Evolutionary conservation across 1,140 invertebrate species (phyloP).

Genomic region (Drosophila cardini): DNA sequence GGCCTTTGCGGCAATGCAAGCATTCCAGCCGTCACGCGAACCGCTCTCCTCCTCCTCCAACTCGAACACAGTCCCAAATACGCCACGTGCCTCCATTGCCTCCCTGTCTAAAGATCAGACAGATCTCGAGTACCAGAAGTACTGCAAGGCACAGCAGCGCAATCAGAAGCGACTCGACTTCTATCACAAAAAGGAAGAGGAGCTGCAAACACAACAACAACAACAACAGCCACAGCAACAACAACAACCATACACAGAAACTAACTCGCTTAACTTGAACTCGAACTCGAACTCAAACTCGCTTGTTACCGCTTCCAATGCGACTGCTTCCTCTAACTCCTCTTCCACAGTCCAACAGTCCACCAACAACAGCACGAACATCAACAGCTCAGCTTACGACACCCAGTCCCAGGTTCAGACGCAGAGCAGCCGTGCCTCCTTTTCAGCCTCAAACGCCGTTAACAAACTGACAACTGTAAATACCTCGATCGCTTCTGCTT

Average conservation of each 20-base stretch:
- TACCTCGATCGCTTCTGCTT: slow-evolving; percentile 21
- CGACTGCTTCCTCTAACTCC: slow-evolving; percentile 73
- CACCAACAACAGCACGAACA: slow-evolving; percentile 39
- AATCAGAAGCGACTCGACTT: slow-evolving; percentile 77
- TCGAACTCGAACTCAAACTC: slow-evolving; percentile 41
- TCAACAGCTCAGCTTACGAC: slow-evolving; percentile 36
- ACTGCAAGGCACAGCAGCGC: slow-evolving; percentile 74
- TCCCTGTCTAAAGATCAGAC: slow-evolving; percentile 54
- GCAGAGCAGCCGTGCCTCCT: slow-evolving; percentile 39
- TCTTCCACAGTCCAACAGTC: slow-evolving; percentile 81
- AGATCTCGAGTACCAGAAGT: slow-evolving; percentile 75
- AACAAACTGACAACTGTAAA: slow-evolving; percentile 38
- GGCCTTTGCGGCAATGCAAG: slow-evolving; percentile 83
- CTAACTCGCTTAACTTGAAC: slow-evolving; percentile 46
- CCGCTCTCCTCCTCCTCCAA: slow-evolving; percentile 61
- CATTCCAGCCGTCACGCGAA: slow-evolving; percentile 82
- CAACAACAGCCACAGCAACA: not conserved
- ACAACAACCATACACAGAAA: slow-evolving; percentile 36
- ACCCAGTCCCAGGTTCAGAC: slow-evolving; percentile 26
- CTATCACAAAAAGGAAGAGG: slow-evolving; percentile 80
- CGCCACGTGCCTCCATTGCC: slow-evolving; percentile 66
- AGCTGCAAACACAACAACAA: slow-evolving; percentile 51
- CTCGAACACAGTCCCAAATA: slow-evolving; percentile 41
- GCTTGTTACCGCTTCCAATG: slow-evolving; percentile 64
- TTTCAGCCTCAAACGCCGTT: slow-evolving; percentile 18